Evolutionary conservation across 2,797 vertebrate species (phyloP), one percentile per base, ranked within the genome.

Genomic region (Sparidentex hasta): DNA sequence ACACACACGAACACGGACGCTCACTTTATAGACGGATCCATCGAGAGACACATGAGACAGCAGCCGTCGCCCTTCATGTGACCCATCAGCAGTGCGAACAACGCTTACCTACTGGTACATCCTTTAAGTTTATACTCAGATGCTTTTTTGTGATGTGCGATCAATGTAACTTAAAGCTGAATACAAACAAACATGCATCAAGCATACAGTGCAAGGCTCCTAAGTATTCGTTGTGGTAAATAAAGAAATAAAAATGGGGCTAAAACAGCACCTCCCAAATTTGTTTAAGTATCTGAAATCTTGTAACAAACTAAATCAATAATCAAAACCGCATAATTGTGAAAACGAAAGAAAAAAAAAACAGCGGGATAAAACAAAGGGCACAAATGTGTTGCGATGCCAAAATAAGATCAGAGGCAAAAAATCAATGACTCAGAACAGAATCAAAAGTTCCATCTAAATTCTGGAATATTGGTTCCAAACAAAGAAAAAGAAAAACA

Each of bases 1-100:
- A 56, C 64, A 44, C 44, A 43, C 48, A 57, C 47, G 52, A 17
- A 56, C 47, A 58, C 33, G 51, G 54, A 46, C 29, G 65, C 48
- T 61, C 54, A 52, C 25, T 16, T 47, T 25, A 17, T 8, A 21
- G 3, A 67, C 51, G 21, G 29, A 71, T 62, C 21, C 38, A 33
- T 73, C 23, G 18, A 12, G 21, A 20, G 29, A 20, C 33, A 20
- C 41, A 20, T 18, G 14, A 70, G 20, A 46, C 41, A 59, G 57
- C 23, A 29, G 38, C 6, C 25, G 41, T 27, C 1, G n/a, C 7
- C 25, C 47, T 46, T 52, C 14, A 44, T n/a, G 11, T 38, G 13
- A 33, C 41, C 21, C 47, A 11, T 43, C 21, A 62, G 25, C 11
- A 14, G 13, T 7, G 43, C 3, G n/a, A 59, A 52, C n/a, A 21